Evolutionary conservation across 2,888 invertebrate genomes (phyloP).

Genomic region (Blera fallax): DNA sequence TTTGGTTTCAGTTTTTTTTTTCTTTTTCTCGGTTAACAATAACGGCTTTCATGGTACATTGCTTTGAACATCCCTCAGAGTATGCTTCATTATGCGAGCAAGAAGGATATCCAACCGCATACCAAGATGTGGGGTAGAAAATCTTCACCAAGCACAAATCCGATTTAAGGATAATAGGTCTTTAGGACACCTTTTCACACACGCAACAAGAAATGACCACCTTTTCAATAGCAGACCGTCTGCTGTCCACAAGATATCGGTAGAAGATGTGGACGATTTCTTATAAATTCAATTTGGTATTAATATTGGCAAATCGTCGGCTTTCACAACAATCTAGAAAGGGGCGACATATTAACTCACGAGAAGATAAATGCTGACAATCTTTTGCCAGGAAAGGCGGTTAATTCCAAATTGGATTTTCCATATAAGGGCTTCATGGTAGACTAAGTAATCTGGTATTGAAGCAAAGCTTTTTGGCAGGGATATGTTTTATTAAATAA

Average conservation of each 20-base stretch:
- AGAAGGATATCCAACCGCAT: constrained; percentile 55
- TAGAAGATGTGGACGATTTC: constrained; percentile 4
- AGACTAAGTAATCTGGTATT: not conserved
- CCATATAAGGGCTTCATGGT: not conserved
- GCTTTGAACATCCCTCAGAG: constrained; percentile 52
- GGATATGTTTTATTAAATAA: not conserved
- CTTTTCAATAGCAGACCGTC: constrained; percentile 40
- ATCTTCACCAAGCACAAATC: constrained; percentile 59
- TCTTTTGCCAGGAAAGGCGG: constrained; percentile 40
- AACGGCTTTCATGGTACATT: constrained; percentile 64
- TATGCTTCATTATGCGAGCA: constrained; percentile 65
- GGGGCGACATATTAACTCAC: constrained; percentile 42
- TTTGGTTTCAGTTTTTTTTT: constrained; percentile 31
- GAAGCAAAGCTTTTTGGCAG: not conserved
- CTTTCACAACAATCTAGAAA: too few relatives aligned
- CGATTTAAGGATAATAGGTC: constrained; percentile 70
- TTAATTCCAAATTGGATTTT: constrained; percentile 69
- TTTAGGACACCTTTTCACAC: constrained; percentile 69
- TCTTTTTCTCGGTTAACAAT: constrained; percentile 49
- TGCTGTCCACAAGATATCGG: constrained; percentile 27
- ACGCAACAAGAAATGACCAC: constrained; percentile 72
- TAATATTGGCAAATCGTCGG: constrained; percentile 50
- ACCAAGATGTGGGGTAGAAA: not conserved
- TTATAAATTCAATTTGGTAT: constrained; percentile 67
- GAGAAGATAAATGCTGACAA: constrained; percentile 59